A percentile compares a stretch with the other conserved stretches of the same genome.
Evolutionary conservation across 2,888 invertebrate genomes (phyloP).

Genomic region (Conistra vaccinii): DNA sequence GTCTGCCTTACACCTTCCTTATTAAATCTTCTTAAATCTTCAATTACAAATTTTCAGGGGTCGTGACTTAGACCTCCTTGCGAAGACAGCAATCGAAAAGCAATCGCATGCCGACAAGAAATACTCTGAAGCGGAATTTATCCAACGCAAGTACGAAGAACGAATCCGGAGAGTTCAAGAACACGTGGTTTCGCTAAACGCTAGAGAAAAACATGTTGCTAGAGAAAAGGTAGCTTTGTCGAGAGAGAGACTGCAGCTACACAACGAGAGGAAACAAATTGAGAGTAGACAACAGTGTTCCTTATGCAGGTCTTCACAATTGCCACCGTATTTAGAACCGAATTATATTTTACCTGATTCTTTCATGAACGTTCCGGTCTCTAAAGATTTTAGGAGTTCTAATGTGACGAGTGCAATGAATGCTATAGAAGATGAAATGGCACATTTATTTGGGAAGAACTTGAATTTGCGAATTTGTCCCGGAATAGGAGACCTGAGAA

Average conservation of each 20-base stretch:
- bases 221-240: constrained; percentile 91
- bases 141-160: constrained; percentile 90
- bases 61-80: constrained; percentile 88
- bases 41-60: constrained; percentile 74
- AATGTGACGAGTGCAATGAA: constrained; percentile 78
- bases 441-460: constrained; percentile 81
- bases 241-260: constrained; percentile 90
- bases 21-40: background rate
- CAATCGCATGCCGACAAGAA: constrained; percentile 91
- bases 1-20: background rate
- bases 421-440: constrained; percentile 85
- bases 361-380: constrained; percentile 75
- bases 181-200: constrained; percentile 89
- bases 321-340: constrained; percentile 73
- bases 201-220: constrained; percentile 91
- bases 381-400: constrained; percentile 78
- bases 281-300: constrained; percentile 85
- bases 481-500: constrained; percentile 65
- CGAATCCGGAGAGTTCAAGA: constrained; percentile 90
- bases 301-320: constrained; percentile 82
- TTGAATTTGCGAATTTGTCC: constrained; percentile 74
- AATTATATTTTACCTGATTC: constrained; percentile 75
- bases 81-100: constrained; percentile 90
- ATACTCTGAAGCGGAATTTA: constrained; percentile 89
- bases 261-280: constrained; percentile 89